Evolutionary conservation across 2,113 vertebrate species (phyloP).

Genomic region (Hucho hucho): DNA sequence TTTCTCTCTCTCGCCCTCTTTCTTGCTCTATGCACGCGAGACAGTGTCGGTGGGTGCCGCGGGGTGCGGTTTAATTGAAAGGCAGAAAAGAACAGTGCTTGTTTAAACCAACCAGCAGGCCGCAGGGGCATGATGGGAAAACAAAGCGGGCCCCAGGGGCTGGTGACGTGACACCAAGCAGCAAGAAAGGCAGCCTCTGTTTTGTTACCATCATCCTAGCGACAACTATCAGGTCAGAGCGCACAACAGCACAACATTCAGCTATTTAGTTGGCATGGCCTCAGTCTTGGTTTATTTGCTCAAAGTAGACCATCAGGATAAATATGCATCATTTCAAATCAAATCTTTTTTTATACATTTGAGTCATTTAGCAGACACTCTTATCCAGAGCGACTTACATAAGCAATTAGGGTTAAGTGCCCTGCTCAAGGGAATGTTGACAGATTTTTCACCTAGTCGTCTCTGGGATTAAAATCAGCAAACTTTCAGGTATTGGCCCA

Average conservation of each 20-base stretch:
- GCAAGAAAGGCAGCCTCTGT: constrained; percentile 53
- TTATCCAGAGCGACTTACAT: too few species aligned
- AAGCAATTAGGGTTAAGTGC: too few species aligned
- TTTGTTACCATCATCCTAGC: constrained; percentile 56
- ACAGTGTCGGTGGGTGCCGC: constrained; percentile 64
- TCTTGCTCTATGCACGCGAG: constrained; percentile 32
- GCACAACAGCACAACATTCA: constrained; percentile 38
- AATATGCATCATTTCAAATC: background rate
- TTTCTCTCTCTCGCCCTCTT: constrained; percentile 1
- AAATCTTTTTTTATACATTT: too few species aligned
- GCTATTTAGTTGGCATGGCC: constrained; percentile 28
- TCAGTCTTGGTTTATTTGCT: constrained; percentile 14
- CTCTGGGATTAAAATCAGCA: too few species aligned
- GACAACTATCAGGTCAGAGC: constrained; percentile 53
- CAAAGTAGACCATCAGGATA: background rate
- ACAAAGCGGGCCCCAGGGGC: constrained; percentile 72
- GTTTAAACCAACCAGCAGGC: constrained; percentile 76
- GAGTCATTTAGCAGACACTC: background rate
- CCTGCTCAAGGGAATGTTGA: too few species aligned
- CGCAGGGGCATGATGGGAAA: constrained; percentile 72
- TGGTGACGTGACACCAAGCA: constrained; percentile 67
- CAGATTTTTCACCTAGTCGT: too few species aligned
- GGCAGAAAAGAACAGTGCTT: constrained; percentile 75
- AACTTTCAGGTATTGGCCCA: too few species aligned
- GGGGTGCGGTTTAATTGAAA: constrained; percentile 80